Evolutionary conservation across 1,140 invertebrate species (phyloP), one percentile per base, ranked within the genome.

Genomic region (Heterodera schachtii): DNA sequence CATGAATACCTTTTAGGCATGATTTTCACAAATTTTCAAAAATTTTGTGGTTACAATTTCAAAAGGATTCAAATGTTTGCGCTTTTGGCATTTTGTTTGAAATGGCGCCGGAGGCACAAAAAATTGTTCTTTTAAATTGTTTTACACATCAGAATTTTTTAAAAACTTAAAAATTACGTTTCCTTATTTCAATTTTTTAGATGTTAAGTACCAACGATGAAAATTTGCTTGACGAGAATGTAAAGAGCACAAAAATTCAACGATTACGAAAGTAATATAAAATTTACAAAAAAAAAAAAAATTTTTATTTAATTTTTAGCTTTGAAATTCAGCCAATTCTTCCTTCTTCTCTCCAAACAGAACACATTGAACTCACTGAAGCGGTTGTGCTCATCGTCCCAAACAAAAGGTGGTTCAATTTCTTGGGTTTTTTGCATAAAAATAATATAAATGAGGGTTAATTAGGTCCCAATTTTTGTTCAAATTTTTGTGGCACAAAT

Each of bases 261-360:
- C 9, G 69, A 71, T 71, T 43, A 13, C 31, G 69, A 71, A 71
- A 41, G 69, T 71, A 31, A 16, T 11, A 52, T 5, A 43, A 52
- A 11, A 43, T 71, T 5, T 71, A n/a, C n/a, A n/a, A 46, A 31
- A 0, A 43, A 71, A 71, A 5, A 31, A 41, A 7, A 71, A 71
- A 69, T 31, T 69, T 43, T 71, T 16, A n/a, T 13, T 67, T 69
- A 13, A 67, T 5, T 41, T 78, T 60, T n/a, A 78, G 77, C 31
- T 78, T 78, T 78, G 66, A 19, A 19, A 78, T 78, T 64, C 52
- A 16, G 43, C 77, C 77, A 78, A 78, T 78, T 64, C 66, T 78
- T 16, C 77, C 70, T 43, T 71, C 1, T 71, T 69, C 66, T 69
- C 52, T 70, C 41, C 77, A 69, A 43, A 11, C 13, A 41, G 44